Percentiles rank a stretch among this genome's conserved stretches.
phyloP scores from a whole-genome alignment of 37 sponge, comb jelly and placozoan species.

The Bolinopsis microptera region DNA sequence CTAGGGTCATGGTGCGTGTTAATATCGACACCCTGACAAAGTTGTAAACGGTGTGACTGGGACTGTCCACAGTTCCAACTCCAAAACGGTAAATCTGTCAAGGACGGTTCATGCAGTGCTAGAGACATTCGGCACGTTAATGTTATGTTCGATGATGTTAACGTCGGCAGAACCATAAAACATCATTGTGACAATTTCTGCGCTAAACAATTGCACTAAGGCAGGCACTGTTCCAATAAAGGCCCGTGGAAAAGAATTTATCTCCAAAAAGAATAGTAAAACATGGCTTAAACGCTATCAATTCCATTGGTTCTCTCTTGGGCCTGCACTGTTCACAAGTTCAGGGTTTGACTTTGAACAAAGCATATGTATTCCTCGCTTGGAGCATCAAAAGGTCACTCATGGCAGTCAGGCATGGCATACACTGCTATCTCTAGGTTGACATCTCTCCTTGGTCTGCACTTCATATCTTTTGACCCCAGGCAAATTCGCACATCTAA shows the following conservation, averaged over 20 bases:
- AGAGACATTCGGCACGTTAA: neutral
- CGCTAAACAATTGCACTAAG: neutral
- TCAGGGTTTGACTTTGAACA: neutral
- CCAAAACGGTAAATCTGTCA: neutral
- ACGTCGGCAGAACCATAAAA: neutral
- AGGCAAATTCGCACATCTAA: neutral
- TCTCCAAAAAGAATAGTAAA: neutral
- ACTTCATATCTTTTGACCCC: neutral
- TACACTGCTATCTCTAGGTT: slow-evolving; percentile 6
- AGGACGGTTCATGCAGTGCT: neutral
- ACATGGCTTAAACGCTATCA: slow-evolving; percentile 3
- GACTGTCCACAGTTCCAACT: neutral
- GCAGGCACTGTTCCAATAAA: neutral
- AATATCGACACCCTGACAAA: neutral
- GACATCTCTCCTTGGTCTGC: neutral
- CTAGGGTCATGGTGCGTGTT: neutral
- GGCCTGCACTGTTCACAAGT: slow-evolving; percentile 1
- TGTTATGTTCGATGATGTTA: neutral
- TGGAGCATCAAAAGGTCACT: neutral
- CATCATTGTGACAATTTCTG: neutral
- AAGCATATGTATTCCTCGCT: neutral
- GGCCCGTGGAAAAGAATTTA: neutral
- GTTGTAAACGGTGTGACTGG: neutral
- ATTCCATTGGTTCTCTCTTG: neutral
- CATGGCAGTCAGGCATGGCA: neutral